Conservation (phyloP, 2,113 vertebrate species). For the Alligator sinensis region DNA sequence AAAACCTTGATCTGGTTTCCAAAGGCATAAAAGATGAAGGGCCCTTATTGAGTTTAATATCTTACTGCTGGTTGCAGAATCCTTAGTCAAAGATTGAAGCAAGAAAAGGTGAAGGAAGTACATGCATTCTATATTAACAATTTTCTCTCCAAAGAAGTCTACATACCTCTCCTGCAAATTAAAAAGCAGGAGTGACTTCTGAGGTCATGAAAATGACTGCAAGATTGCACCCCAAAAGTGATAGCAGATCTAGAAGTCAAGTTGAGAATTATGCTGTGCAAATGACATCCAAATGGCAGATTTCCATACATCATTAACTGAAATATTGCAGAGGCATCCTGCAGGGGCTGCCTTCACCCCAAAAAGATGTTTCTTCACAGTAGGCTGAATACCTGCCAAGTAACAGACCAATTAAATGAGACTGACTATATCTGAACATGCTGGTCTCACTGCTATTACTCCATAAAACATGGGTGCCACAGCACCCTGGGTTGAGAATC, state of each 20-base stretch:
- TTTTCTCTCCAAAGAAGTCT: neutral
- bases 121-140: neutral
- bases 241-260: neutral
- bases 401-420: neutral
- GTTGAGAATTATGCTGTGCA: neutral
- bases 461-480: too few species aligned
- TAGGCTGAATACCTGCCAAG: neutral
- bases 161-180: neutral
- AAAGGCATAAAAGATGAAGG: neutral
- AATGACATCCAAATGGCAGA: neutral
- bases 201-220: neutral
- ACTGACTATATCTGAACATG: too few species aligned
- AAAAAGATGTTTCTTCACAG: neutral
- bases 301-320: neutral
- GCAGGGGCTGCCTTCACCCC: neutral
- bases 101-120: neutral
- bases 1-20: neutral
- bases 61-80: neutral
- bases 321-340: neutral
- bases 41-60: neutral
- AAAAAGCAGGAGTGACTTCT: rapidly evolving
- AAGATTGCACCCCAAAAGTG: neutral
- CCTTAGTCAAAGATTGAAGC: neutral
- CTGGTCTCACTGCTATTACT: too few species aligned
- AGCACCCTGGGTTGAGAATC: too few species aligned